A percentile compares a stretch with the other conserved stretches of the same genome.
Evolutionary conservation across 2,113 vertebrate genomes (phyloP).

Genomic region (Gorilla gorilla): DNA sequence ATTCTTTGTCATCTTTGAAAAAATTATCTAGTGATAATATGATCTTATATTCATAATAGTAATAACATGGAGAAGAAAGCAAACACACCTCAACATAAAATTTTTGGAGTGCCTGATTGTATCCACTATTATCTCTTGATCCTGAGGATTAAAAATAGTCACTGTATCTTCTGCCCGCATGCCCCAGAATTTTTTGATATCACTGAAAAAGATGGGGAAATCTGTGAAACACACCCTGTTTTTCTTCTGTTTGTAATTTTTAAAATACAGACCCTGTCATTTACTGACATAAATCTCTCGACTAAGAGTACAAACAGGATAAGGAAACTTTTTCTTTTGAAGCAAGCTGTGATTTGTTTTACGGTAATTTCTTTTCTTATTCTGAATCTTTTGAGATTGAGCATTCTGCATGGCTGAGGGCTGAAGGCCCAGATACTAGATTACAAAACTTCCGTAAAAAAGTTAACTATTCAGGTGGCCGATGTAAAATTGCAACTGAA

Average conservation of each 20-base stretch:
- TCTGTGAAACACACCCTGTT: background rate
- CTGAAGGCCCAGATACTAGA: constrained; percentile 89
- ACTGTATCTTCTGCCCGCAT: background rate
- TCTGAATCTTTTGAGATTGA: constrained; percentile 85
- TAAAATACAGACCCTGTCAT: background rate
- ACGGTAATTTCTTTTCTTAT: background rate
- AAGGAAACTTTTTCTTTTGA: background rate
- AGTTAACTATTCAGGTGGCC: constrained; percentile 85
- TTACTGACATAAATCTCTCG: background rate
- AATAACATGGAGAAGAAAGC: background rate
- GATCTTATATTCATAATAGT: background rate
- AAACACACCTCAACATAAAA: background rate
- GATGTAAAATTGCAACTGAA: constrained; percentile 91
- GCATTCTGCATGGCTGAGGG: constrained; percentile 84
- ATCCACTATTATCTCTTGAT: background rate
- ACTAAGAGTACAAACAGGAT: background rate
- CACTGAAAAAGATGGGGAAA: background rate
- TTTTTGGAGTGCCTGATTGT: background rate
- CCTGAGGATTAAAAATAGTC: background rate
- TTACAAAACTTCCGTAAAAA: constrained; percentile 86
- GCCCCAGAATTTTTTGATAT: background rate
- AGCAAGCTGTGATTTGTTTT: background rate
- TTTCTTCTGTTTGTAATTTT: background rate
- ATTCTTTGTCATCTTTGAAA: background rate
- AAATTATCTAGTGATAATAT: background rate